These are phyloP conservation scores for Drosophila ficusphila DNA, from an alignment of 1,140 invertebrate species.

Conservation along the genomic window DNA sequence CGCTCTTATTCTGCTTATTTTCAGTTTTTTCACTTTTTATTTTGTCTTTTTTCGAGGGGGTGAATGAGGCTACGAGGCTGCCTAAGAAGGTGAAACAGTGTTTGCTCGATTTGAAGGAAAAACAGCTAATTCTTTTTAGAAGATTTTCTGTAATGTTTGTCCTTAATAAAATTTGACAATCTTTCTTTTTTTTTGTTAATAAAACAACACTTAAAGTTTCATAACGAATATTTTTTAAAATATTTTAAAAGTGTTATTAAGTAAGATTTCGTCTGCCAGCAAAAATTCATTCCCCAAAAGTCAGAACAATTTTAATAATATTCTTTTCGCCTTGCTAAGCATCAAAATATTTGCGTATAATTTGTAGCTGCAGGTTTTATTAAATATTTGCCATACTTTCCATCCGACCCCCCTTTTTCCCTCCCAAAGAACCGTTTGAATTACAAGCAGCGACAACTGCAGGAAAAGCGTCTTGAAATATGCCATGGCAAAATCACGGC, in stretches of 20 bases:
- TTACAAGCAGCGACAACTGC: conserved; percentile 46
- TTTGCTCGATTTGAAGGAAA: background rate
- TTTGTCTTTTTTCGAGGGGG: conserved; percentile 31
- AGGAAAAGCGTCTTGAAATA: conserved; percentile 48
- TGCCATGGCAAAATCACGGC: conserved; percentile 48
- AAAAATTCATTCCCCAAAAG: background rate
- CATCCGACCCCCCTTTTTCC: conserved; percentile 4
- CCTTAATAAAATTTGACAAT: no score
- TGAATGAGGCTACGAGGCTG: background rate
- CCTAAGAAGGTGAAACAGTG: conserved; percentile 21
- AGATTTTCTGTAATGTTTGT: no score
- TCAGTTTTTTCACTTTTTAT: conserved; percentile 25
- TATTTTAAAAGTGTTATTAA: no score
- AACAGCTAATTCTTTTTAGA: background rate
- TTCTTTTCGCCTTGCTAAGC: background rate
- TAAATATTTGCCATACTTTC: conserved; percentile 73
- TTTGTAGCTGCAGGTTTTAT: conserved; percentile 64
- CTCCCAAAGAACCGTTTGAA: conserved; percentile 1
- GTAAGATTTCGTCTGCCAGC: no score
- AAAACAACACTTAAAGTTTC: no score
- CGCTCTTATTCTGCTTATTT: conserved; percentile 63
- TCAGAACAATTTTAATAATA: conserved; percentile 5
- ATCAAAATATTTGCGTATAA: conserved; percentile 67
- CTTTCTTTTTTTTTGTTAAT: no score
- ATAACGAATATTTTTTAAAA: no score